Base-by-base conservation (phyloP, 2,797 vertebrate genomes). In the Diceros bicornis region DNA sequence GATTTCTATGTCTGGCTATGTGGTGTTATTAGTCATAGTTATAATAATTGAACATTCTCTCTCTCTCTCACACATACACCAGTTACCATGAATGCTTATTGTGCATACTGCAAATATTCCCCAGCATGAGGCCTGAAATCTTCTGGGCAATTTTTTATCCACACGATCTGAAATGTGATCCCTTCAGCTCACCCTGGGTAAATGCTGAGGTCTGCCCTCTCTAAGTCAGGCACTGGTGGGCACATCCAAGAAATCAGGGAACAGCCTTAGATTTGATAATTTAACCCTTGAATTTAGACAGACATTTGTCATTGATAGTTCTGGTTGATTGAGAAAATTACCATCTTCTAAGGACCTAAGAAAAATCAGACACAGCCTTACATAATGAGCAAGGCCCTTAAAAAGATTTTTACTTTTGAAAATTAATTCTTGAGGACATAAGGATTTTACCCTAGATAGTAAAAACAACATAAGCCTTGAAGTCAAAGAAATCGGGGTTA, bases 261-360 rank as follows among this genome's bases (percentile, higher is more conserved):
- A 29, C n/a, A 71, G 57, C 2, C 16, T 89, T 71, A 91, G 16
- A 59, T 3, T 91, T 52, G 9, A 62, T 86, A 52, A 95, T 94
- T 96, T 94, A 29, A 88, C 61, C 27, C 27, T 96, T 89, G 91
- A 95, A 95, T 91, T 95, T 95, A 75, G 72, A 91, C 92, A 96
- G 82, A 47, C 52, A 47, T 71, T 87, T 89, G 16, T 55, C 92
- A 84, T 47, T 50, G 44, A 89, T 78, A 88, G 74, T 79, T 84
- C 57, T 86, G 16, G 57, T 59, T 85, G 88, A 94, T 96, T 89
- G 44, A 91, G 85, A 93, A 91, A 97, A 98, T 94, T 61, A 44
- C 41, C 1, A 41, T 88, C 82, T 93, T 97, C 59, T 52, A 9
- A 94, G 41, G 34, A 85, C 41, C 23, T 25, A 55, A 89, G 71